Base-by-base conservation (phyloP, 1,140 invertebrate genomes). In the Drosophila kohkoa region DNA sequence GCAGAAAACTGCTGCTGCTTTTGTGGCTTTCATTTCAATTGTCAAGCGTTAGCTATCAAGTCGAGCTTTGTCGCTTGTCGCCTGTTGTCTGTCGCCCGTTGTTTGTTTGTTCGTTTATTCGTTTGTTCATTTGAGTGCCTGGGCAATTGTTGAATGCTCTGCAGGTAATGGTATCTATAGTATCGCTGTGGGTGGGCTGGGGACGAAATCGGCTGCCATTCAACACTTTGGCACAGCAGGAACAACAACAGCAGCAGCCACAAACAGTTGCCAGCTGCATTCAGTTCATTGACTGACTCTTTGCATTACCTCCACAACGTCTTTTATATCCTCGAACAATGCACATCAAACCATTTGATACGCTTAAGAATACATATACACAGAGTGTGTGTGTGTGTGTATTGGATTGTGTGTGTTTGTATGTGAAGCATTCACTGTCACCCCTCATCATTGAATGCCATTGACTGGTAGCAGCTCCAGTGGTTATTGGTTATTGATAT, bases 281-380 rank as follows among this genome's bases (percentile, higher is more conserved):
- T 70, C 73, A 64, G 74, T 76, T 76, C 81, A 86, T 81, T 85
- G 81, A 77, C 77, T 79, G 68, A 86, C 68, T 25, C 20, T 86
- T 79, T 58, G 67, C 64, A 65, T 77, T 68, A 43, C 80, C 30
- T 1, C 41, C 67, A 35, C 48, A 5, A 4, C n/a, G 10, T 52
- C 60, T 65, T 72, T 59, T 72, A 38, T 72, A 35, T 45, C 30
- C 35, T 35, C 46, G 46, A 76, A 76, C 74, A 76, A 76, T 76
- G 68, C 59, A 54, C 74, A 76, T 65, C 68, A 60, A 60, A 46
- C 46, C 46, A 28, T 41, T 58, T 69, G 51, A 58, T 57, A 38
- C 11, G 30, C 25, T 69, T 57, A 38, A 41, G 32, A 16, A 28
- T 51, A 41, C 32, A 38, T 10, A n/a, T 45, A 41, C 28, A 25